Evolutionary conservation across 2,888 invertebrate genomes (phyloP).

Genomic region (Rhagonycha fulva): DNA sequence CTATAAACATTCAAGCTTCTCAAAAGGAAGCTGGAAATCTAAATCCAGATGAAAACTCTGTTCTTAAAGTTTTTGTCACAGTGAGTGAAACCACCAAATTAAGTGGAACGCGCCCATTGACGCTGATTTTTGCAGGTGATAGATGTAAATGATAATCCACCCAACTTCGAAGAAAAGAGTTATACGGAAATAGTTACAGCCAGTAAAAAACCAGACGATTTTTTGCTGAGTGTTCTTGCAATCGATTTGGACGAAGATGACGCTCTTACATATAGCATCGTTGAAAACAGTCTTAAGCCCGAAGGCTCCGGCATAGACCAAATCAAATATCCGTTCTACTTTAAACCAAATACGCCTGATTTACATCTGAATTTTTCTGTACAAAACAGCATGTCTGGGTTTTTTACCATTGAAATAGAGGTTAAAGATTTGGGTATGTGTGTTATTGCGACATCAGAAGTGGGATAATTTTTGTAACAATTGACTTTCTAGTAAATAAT

Average conservation of each 20-base stretch:
- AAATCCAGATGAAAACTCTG: conserved; percentile 45
- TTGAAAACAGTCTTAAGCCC: conserved; percentile 13
- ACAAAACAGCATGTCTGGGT: conserved; percentile 56
- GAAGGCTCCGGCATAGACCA: conserved; percentile 53
- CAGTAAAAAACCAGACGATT: conserved; percentile 19
- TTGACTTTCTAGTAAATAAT: too few relatives aligned
- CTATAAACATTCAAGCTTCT: conserved; percentile 58
- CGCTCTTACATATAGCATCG: conserved; percentile 38
- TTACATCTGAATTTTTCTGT: conserved; percentile 60
- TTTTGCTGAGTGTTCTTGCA: conserved; percentile 45
- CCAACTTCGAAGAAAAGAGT: conserved; percentile 55
- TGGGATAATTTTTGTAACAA: too few relatives aligned
- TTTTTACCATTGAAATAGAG: too few relatives aligned
- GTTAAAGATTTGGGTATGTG: too few relatives aligned
- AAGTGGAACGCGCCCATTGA: not conserved
- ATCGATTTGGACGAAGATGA: conserved; percentile 54
- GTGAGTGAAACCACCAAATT: conserved; percentile 44
- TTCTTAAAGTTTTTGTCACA: conserved; percentile 55
- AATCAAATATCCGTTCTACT: conserved; percentile 52
- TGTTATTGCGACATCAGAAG: too few relatives aligned
- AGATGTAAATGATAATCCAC: conserved; percentile 64
- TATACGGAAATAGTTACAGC: not conserved
- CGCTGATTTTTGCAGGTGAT: conserved; percentile 56
- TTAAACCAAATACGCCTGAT: conserved; percentile 39
- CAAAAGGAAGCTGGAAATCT: conserved; percentile 49